Evolutionary conservation across 2,888 invertebrate species (phyloP).

Genomic region (Eupelmus urozonus): DNA sequence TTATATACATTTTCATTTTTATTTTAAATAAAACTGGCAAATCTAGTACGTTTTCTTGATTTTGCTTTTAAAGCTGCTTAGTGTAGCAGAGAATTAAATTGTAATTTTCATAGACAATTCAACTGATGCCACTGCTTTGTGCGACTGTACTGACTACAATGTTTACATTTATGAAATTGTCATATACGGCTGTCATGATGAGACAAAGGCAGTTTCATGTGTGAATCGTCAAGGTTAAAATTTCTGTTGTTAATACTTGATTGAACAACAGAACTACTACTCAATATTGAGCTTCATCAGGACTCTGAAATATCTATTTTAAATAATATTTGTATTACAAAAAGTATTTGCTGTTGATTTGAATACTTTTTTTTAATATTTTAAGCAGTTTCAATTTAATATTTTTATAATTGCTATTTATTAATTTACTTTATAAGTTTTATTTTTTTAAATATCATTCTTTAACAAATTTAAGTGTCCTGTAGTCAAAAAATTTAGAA

Average conservation of each 20-base stretch:
- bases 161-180: slow-evolving; percentile 25
- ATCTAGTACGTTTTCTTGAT: neutral
- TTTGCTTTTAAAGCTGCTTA: slow-evolving; percentile 1
- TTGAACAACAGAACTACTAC: neutral
- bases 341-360: slow-evolving; percentile 37
- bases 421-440: neutral
- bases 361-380: slow-evolving; percentile 2
- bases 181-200: slow-evolving; percentile 26
- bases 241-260: slow-evolving; percentile 15
- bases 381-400: slow-evolving; percentile 2
- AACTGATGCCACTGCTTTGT: slow-evolving; percentile 33
- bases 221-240: slow-evolving; percentile 8
- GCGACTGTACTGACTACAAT: slow-evolving; percentile 9
- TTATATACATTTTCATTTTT: slow-evolving; percentile 53
- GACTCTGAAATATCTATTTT: slow-evolving; percentile 33
- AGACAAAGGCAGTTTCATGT: slow-evolving; percentile 31
- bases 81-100: slow-evolving; percentile 3
- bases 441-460: no score
- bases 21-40: slow-evolving; percentile 37
- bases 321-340: slow-evolving; percentile 40
- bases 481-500: no score
- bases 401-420: slow-evolving; percentile 9
- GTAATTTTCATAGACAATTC: slow-evolving; percentile 7
- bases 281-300: slow-evolving; percentile 27
- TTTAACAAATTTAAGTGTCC: no score